phyloP scores from a whole-genome alignment of 2,113 vertebrate genomes.

The Notarius lentiginosus region DNA sequence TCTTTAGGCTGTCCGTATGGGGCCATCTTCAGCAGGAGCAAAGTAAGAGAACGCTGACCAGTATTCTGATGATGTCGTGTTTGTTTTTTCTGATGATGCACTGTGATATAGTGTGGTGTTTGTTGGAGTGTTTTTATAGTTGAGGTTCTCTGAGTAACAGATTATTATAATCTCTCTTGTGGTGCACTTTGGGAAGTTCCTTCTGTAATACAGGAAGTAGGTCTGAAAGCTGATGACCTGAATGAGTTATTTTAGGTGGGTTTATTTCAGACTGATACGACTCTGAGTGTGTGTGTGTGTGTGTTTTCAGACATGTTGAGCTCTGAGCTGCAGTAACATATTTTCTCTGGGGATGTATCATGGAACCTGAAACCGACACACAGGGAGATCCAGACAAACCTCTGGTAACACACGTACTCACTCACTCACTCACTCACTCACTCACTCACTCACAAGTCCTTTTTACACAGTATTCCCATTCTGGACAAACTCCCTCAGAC shows the following conservation, averaged over 20 bases:
- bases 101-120: background rate
- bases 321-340: background rate
- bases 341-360: background rate
- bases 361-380: constrained; percentile 5
- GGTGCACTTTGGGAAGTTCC: background rate
- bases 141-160: background rate
- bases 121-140: background rate
- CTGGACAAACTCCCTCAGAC: too few relatives aligned
- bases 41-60: too few relatives aligned
- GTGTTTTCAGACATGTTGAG: constrained; percentile 2
- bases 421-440: background rate
- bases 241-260: background rate
- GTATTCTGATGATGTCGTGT: too few relatives aligned
- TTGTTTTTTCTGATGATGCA: background rate
- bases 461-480: too few relatives aligned
- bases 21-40: too few relatives aligned
- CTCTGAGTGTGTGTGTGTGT: background rate
- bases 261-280: background rate
- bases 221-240: background rate
- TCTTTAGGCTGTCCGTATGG: too few relatives aligned
- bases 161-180: background rate
- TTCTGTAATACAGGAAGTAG: background rate
- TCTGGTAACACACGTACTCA: background rate
- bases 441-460: background rate
- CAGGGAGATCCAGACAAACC: constrained; percentile 6